Base-by-base conservation (phyloP, 2,797 vertebrate species). In the Ptychadena robeensis region DNA sequence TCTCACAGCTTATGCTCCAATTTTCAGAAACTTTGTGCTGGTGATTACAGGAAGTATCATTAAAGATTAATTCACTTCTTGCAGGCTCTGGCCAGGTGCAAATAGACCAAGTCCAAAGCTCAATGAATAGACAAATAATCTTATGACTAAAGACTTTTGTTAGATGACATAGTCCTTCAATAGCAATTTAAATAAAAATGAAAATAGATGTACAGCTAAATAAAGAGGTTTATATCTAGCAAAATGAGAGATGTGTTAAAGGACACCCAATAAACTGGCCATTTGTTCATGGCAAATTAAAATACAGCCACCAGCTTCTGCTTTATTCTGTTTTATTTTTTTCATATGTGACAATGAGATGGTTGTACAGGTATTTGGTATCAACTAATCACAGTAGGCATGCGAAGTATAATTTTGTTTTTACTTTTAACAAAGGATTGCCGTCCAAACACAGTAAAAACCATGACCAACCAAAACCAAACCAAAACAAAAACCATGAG, bases 81-180 rank as follows among this genome's bases (percentile, higher is more conserved):
- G 82, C 83, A 88, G 89, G 92, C 91, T 92, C 92, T 93, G 93
- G 90, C 92, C 93, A 94, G 93, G 93, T 94, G 93, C 93, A 93
- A 89, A 87, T 87, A 89, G 89, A 65, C 38, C 63, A 53, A 53
- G 75, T 9, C n/a, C 59, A 65, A 89, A 89, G 88, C 86, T 85
- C 69, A 86, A 57, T 70, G 86, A 89, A 90, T 87, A 86, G 83
- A 92, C 91, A 91, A 93, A 93, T 90, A 86, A 44, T 32, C 27
- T 48, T 38, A 10, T 72, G 35, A 72, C 37, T 34, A 72, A 80
- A 18, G 8, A 63, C 11, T 22, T 9, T 44, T 37, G 72, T 38
- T 64, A 64, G 5, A 40, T 31, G 48, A 64, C 53, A 70, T 25
- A 71, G 28, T 79, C 44, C 30, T n/a, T 57, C 38, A 32, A 22